Percentiles rank a stretch among this genome's conserved stretches.
phyloP scores from a whole-genome alignment of 2,797 vertebrate species.

The Epinephelus coioides region DNA sequence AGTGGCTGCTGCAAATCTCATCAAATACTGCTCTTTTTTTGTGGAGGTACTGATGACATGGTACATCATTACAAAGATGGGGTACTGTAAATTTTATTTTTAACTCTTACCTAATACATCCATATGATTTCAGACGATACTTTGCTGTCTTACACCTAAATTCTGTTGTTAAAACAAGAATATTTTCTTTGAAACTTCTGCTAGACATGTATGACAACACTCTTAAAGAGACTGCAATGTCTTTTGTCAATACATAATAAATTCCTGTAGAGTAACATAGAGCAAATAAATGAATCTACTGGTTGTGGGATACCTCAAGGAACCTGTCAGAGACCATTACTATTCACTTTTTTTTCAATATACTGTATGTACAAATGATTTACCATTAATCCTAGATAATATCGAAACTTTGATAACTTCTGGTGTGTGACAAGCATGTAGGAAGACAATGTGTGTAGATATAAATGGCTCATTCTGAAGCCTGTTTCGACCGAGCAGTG shows the following conservation, averaged over 20 bases:
- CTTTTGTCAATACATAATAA: not conserved
- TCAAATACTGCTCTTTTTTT: constrained; percentile 17
- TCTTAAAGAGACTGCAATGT: not conserved
- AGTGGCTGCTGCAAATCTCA: constrained; percentile 55
- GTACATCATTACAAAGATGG: not conserved
- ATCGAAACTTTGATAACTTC: too few relatives aligned
- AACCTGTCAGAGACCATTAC: not conserved
- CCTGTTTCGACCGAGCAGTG: too few relatives aligned
- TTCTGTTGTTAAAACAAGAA: not conserved
- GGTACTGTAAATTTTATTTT: not conserved
- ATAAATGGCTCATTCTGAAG: too few relatives aligned
- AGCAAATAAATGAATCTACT: not conserved
- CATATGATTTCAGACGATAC: not conserved
- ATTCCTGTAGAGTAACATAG: not conserved
- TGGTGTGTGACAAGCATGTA: too few relatives aligned
- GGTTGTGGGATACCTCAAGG: constrained; percentile 1
- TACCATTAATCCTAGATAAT: not conserved
- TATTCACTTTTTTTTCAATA: not conserved
- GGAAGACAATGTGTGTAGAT: too few relatives aligned
- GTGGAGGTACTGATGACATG: constrained; percentile 21
- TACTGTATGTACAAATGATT: not conserved
- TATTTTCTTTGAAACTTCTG: not conserved
- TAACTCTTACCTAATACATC: not conserved
- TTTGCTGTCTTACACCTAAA: not conserved
- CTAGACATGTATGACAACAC: not conserved